A percentile compares a stretch with the other conserved stretches of the same genome.
Conservation (phyloP, 2,113 vertebrate species). For the Sarotherodon lohbergeri region DNA sequence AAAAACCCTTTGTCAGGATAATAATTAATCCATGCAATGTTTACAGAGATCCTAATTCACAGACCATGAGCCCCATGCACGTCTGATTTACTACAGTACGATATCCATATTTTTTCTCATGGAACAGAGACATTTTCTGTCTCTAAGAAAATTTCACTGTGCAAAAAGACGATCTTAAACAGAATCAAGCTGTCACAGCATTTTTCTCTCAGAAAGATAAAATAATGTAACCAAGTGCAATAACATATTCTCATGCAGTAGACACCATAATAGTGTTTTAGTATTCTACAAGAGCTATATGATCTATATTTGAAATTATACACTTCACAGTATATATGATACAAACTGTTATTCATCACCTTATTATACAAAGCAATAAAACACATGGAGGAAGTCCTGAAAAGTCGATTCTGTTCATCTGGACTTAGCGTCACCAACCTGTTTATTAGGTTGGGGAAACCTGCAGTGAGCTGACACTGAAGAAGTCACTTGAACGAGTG, state of each 20-base stretch:
- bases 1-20: conserved; percentile 11
- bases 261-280: background rate
- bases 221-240: background rate
- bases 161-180: background rate
- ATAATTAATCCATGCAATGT: conserved; percentile 1
- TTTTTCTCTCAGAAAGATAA: background rate
- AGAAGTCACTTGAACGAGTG: background rate
- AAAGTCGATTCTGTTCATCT: background rate
- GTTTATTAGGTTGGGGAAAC: background rate
- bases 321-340: background rate
- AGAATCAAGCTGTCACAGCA: background rate
- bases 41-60: background rate
- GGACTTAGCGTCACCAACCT: background rate
- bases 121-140: background rate
- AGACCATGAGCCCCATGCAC: background rate
- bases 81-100: background rate
- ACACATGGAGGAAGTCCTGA: background rate
- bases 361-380: background rate
- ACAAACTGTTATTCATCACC: background rate
- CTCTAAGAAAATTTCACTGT: background rate
- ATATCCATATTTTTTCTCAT: background rate
- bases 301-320: background rate
- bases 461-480: background rate
- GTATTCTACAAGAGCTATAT: background rate
- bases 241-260: background rate